Conservation (phyloP, 1,140 invertebrate genomes). For the Aricia agestis region DNA sequence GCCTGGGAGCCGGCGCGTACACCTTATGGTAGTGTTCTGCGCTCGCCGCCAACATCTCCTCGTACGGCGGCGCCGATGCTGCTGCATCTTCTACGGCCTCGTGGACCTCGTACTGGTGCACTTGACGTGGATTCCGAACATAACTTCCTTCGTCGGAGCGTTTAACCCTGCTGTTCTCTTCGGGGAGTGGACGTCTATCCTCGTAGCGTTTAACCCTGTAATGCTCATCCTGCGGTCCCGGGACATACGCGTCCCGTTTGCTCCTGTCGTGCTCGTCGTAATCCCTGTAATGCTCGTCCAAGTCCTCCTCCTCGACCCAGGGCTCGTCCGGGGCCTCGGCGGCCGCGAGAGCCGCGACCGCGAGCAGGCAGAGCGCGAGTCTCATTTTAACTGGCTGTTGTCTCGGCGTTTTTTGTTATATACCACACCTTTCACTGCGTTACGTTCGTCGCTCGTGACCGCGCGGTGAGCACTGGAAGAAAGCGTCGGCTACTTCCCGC, state of each 20-base stretch:
- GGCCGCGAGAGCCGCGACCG: slow-evolving; percentile 43
- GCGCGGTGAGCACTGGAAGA: not conserved
- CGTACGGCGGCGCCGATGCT: slow-evolving; percentile 50
- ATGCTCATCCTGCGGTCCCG: slow-evolving; percentile 47
- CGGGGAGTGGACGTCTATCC: slow-evolving; percentile 37
- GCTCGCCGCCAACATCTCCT: slow-evolving; percentile 63
- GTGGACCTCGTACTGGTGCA: slow-evolving; percentile 74
- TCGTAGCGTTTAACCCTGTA: not conserved
- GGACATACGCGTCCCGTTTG: slow-evolving; percentile 41
- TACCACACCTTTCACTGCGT: slow-evolving; percentile 55
- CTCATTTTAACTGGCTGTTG: slow-evolving; percentile 51
- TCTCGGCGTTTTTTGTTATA: slow-evolving; percentile 57
- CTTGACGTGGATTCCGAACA: slow-evolving; percentile 50
- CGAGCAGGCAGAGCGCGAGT: slow-evolving; percentile 43
- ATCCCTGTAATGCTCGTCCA: slow-evolving; percentile 56
- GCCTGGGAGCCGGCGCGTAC: slow-evolving; percentile 29
- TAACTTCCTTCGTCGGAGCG: slow-evolving; percentile 28
- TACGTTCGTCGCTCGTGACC: not conserved
- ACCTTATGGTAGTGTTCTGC: slow-evolving; percentile 64
- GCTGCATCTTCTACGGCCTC: slow-evolving; percentile 68
- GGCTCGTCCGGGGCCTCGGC: slow-evolving; percentile 51
- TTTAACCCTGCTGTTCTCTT: slow-evolving; percentile 45
- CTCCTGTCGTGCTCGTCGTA: slow-evolving; percentile 38
- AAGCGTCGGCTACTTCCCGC: not conserved
- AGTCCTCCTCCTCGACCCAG: slow-evolving; percentile 62